Percentiles rank a stretch among this genome's conserved stretches.
Conservation (phyloP, 2,113 vertebrate genomes). For the Dendropsophus ebraccatus region DNA sequence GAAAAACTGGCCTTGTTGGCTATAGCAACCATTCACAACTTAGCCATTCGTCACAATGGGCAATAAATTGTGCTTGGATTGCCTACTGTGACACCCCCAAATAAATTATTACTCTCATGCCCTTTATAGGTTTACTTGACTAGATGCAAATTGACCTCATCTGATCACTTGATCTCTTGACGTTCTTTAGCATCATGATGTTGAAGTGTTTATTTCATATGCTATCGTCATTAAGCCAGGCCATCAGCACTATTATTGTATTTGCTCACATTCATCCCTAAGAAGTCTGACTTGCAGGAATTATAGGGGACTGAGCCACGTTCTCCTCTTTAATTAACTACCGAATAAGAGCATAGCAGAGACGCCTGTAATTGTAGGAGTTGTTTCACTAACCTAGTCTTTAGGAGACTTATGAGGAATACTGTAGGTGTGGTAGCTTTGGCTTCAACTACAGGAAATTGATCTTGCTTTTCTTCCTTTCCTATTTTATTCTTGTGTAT, state of each 20-base stretch:
- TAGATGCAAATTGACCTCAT: background rate
- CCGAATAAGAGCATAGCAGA: conserved; percentile 8
- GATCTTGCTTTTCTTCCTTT: conserved; percentile 9
- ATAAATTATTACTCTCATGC: no score
- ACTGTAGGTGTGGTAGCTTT: conserved; percentile 38
- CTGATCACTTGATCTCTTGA: background rate
- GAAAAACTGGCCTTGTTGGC: no score
- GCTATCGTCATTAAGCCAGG: background rate
- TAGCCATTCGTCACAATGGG: no score
- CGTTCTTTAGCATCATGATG: no score
- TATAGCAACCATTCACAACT: no score
- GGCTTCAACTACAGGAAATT: conserved; percentile 29
- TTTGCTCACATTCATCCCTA: background rate
- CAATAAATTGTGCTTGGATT: no score
- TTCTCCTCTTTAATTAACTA: conserved; percentile 46
- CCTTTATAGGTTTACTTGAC: no score
- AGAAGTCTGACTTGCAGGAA: background rate
- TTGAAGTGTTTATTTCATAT: no score
- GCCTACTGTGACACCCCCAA: no score
- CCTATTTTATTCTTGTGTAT: background rate
- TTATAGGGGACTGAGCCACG: background rate
- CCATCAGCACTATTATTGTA: background rate
- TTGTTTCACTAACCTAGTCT: background rate
- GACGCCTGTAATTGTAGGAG: conserved; percentile 44
- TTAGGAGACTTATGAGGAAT: conserved; percentile 1